Evolutionary conservation across 2,888 invertebrate species (phyloP), one percentile per base, ranked within the genome.

Genomic region (Zygogramma bicolorata): DNA sequence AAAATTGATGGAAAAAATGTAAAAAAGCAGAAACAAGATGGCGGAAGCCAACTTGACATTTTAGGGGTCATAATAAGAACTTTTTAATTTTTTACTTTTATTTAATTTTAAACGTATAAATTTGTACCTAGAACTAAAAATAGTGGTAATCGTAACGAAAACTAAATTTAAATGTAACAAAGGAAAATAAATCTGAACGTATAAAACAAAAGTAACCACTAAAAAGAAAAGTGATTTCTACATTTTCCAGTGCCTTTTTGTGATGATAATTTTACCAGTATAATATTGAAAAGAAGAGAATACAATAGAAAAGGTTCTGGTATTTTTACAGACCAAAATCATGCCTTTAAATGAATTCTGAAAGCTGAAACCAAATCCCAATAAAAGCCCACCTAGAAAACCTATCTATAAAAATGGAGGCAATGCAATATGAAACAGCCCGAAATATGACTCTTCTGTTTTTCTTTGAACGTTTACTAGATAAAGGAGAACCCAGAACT

Each of bases 401-500:
- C 38, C 65, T 22, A 38, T 42, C 29, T 22, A n/a, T 42, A 10
- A 49, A 38, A 71, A 97, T 97, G 96, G 96, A 97, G 88, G 95
- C 95, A 87, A 93, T 95, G 89, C 96, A 97, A 88, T 97, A 97
- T 89, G 97, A 97, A 90, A 91, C 94, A 89, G 94, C 96, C 84
- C 91, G 96, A 86, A 97, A 98, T 88, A 94, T 96, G 93, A 98
- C 98, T 83, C 90, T 99, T 85, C 91, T 99, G 86, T 99, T 99
- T 90, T 99, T 99, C 89, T 94, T 99, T 87, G 99, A 99, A 90
- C 94, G 98, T 84, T 91, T 99, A 81, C 93, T 99, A 92, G 98
- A 98, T 88, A 98, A 97, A 89, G 95, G 96, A 82, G 96, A 96
- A 87, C 96, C 97, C 78, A 92, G 98, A 87, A 97, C 97, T 79